Evolutionary conservation across 2,888 invertebrate genomes (phyloP).

Genomic region (Sinelater perroti): DNA sequence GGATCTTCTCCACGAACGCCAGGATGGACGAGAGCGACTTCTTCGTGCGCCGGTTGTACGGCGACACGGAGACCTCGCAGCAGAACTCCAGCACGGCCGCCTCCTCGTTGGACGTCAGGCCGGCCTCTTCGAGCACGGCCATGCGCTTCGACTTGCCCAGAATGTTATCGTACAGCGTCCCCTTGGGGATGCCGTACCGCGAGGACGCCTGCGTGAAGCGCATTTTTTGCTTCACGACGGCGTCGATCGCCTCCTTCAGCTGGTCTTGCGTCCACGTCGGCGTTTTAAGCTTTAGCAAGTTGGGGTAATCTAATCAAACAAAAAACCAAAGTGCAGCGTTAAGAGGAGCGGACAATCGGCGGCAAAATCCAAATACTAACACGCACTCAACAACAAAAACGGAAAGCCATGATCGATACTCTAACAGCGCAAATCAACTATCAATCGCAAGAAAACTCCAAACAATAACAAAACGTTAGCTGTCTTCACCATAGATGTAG

Average conservation of each 20-base stretch:
- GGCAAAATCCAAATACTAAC: background rate
- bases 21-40: slow-evolving; percentile 71
- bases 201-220: slow-evolving; percentile 79
- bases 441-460: too few species aligned
- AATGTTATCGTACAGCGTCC: slow-evolving; percentile 80
- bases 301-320: slow-evolving; percentile 65
- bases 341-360: background rate
- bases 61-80: slow-evolving; percentile 74
- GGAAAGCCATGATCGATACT: background rate
- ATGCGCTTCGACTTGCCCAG: slow-evolving; percentile 80
- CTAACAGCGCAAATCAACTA: background rate
- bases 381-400: background rate
- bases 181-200: slow-evolving; percentile 77
- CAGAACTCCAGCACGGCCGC: slow-evolving; percentile 74
- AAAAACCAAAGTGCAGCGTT: slow-evolving; percentile 43
- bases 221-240: slow-evolving; percentile 79
- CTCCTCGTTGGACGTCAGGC: slow-evolving; percentile 69
- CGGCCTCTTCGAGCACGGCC: slow-evolving; percentile 77
- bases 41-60: slow-evolving; percentile 77
- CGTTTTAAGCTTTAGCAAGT: slow-evolving; percentile 75
- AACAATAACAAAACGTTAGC: too few species aligned
- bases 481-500: too few species aligned
- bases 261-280: slow-evolving; percentile 79
- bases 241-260: slow-evolving; percentile 78
- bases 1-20: slow-evolving; percentile 72